Base-by-base conservation (phyloP, 92 coral and sea anemone species). In the Meandrina meandrites region DNA sequence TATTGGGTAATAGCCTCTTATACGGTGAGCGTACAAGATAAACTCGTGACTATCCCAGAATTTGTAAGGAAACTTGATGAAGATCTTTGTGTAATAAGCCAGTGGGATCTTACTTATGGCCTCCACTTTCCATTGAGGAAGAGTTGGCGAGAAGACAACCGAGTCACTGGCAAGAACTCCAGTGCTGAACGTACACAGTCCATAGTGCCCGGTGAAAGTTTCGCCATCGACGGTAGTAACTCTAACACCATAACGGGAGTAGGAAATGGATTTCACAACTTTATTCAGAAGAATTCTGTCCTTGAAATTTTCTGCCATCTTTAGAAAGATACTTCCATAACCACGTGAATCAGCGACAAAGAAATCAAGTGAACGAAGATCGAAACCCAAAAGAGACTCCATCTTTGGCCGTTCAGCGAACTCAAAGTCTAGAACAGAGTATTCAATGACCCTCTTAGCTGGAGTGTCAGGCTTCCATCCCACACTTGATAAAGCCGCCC, bases 121-220 rank as follows among this genome's bases (percentile, higher is more conserved):
- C 76, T 93, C 91, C 79, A 84, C 32, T 69, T 93, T 93, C 96
- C 96, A 93, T 27, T 60, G 60, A 13, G 96, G 98, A 19, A 95
- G 92, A 15, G 73, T 76, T 13, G 96, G 98, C 0, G 11, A 51
- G 82, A 95, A 95, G 54, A 34, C 71, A 32, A 95, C 98, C 36
- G 82, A 66, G 82, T 88, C 90, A 51, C 92, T 93, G 15, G 91
- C 91, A 8, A 95, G 89, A 1, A 95, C 98, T 0, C 95, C 96
- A 14, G 90, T 90, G 76, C 96, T 95, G 75, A 95, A 95, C 8
- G 98, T 93, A 77, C 92, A 91, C 2, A 93, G 85, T 5, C 62
- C 94, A 75, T 87, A 91, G 18, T 91, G 88, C 5, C 92, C 98
- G 15, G 37, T 70, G 84, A 67, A 93, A 15, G 68, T 68, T 19